Evolutionary conservation across 1,140 invertebrate genomes (phyloP).

Genomic region (Pseudomyrmex gracilis): DNA sequence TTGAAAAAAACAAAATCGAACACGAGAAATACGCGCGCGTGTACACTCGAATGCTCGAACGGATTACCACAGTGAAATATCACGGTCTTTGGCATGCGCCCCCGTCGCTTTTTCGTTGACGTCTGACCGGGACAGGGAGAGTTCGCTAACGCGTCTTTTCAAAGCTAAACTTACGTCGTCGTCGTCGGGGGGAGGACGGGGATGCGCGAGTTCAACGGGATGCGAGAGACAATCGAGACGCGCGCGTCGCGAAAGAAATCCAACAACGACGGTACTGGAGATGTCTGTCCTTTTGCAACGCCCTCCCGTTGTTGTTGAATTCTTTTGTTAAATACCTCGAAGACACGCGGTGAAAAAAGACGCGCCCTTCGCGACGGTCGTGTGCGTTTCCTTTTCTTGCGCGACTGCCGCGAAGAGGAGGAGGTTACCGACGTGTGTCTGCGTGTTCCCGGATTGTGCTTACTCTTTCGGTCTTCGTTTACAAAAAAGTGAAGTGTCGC

Average conservation of each 20-base stretch:
- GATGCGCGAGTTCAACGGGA: slow-evolving; percentile 61
- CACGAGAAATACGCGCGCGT: background rate
- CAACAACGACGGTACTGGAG: background rate
- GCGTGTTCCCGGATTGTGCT: background rate
- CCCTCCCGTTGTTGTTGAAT: background rate
- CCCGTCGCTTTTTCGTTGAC: slow-evolving; percentile 20
- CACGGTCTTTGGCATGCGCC: slow-evolving; percentile 42
- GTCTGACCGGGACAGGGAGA: slow-evolving; percentile 18
- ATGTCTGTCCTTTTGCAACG: slow-evolving; percentile 5
- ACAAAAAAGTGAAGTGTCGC: background rate
- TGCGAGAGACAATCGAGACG: slow-evolving; percentile 57
- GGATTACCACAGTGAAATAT: slow-evolving; percentile 53
- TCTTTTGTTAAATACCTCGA: slow-evolving; percentile 42
- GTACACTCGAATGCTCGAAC: background rate
- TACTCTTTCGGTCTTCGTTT: background rate
- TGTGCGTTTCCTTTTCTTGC: background rate
- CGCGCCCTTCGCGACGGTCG: no score
- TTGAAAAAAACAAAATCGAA: background rate
- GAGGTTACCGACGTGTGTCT: background rate
- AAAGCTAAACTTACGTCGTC: slow-evolving; percentile 53
- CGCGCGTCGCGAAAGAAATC: slow-evolving; percentile 44
- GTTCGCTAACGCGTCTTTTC: slow-evolving; percentile 56
- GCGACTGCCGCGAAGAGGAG: background rate
- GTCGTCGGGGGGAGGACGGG: no score
- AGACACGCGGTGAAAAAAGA: background rate